Conservation (phyloP, 1,140 invertebrate genomes). For the Phthorimaea operculella region DNA sequence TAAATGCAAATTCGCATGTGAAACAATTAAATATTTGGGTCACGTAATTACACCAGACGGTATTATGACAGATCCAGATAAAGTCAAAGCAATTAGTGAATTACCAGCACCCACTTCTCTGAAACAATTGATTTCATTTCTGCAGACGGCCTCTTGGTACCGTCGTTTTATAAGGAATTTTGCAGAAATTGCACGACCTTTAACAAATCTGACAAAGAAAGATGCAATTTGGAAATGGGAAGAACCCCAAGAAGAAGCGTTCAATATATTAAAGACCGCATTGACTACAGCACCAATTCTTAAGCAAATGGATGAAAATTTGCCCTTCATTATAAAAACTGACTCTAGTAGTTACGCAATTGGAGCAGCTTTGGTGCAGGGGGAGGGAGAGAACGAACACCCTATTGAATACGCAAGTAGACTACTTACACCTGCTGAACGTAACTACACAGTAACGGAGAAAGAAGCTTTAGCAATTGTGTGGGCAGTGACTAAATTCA, state of each 20-base stretch:
- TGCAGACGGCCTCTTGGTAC: constrained; percentile 34
- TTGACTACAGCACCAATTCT: constrained; percentile 18
- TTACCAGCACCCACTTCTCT: constrained; percentile 15
- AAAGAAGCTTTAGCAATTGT: constrained; percentile 6
- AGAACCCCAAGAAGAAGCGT: constrained; percentile 13
- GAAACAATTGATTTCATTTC: constrained; percentile 25
- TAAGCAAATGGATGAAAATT: constrained; percentile 13
- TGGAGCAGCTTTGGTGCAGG: constrained; percentile 5
- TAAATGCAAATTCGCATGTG: too few relatives aligned
- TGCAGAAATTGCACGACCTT: constrained; percentile 31
- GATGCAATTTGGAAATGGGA: constrained; percentile 18
- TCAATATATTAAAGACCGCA: constrained; percentile 9
- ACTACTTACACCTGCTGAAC: not conserved
- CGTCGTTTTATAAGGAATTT: constrained; percentile 42
- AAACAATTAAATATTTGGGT: too few relatives aligned
- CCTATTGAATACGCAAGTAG: constrained; percentile 18
- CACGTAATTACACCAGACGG: too few relatives aligned
- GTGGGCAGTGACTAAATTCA: constrained; percentile 23
- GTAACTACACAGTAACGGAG: constrained; percentile 1
- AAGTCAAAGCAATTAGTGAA: constrained; percentile 33
- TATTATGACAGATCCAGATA: constrained; percentile 29
- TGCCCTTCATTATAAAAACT: constrained; percentile 13
- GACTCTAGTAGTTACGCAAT: constrained; percentile 5
- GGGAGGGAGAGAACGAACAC: not conserved
- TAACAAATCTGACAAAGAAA: constrained; percentile 37